Evolutionary conservation across 2,888 invertebrate species (phyloP), one percentile per base, ranked within the genome.

Genomic region (Ophraella communa): DNA sequence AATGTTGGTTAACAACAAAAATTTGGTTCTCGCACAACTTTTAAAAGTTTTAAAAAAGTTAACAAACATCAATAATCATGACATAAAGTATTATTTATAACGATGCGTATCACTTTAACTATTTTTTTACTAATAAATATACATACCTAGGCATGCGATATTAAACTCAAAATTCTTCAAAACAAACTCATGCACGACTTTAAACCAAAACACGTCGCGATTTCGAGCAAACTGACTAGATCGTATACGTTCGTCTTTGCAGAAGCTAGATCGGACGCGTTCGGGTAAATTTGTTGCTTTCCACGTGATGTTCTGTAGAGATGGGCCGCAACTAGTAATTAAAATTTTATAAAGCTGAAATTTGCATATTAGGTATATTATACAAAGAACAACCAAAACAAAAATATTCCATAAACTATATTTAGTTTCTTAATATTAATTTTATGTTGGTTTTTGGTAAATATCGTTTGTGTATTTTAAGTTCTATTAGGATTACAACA

Each of bases 71-170:
- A 21, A 60, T 18, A 55, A 18, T 39, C 11, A 55, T 55, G 47
- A 60, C 52, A 49, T 49, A 57, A 63, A 52, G 30, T 47, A 4
- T 14, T 17, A 14, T 4, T 33, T 30, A 11, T 20, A 39, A 47
- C 20, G 3, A 21, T 24, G 1, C 21, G 11, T 17, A 52, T 8
- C n/a, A 17, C 18, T n/a, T 3, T 24, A 11, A 21, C 3, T 14
- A 23, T 21, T 33, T 18, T 42, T 30, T 21, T 14, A 4, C 44
- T 30, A 27, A 53, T 20, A 10, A 42, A 57, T 65, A 24, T 21
- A 65, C 66, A 53, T 49, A 71, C 73, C 71, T 69, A 67, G 65
- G 70, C 73, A 73, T 73, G 69, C 71, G 70, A 65, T 62, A 67
- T 59, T 58, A 62, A 64, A 49, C 42, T 44, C 52, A 65, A 52